A percentile compares a stretch with the other conserved stretches of the same genome.
Conservation (phyloP, 37 sponge, comb jelly and placozoan genomes). For the Theonella swinhoei region DNA sequence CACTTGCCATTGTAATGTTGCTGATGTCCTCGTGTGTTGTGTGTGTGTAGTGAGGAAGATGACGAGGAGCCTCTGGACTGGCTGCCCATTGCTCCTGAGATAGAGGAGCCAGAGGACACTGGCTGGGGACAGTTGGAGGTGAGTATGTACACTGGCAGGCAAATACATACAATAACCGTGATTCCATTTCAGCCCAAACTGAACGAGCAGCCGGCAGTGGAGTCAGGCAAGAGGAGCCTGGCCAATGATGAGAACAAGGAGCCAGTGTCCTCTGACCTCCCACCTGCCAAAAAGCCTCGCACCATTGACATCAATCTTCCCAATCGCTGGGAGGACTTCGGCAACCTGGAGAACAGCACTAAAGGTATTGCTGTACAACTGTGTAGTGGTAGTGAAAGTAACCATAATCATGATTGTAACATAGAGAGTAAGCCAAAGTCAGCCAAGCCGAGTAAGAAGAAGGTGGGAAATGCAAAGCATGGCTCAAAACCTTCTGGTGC, state of each 20-base stretch:
- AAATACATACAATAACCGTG: background rate
- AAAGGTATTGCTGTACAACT: constrained; percentile 25
- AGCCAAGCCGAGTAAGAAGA: background rate
- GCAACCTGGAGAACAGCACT: background rate
- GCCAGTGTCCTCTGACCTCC: background rate
- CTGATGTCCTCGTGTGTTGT: background rate
- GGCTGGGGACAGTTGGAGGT: constrained; percentile 98
- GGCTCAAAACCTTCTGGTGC: background rate
- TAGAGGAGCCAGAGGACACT: constrained; percentile 97
- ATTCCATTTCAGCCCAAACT: constrained; percentile 27
- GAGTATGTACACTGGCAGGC: constrained; percentile 4
- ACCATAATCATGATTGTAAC: too few species aligned
- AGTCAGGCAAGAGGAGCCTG: constrained; percentile 15
- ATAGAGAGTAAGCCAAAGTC: background rate
- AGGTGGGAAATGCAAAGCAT: background rate
- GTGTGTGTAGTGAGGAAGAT: constrained; percentile 70
- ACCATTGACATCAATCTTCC: constrained; percentile 42
- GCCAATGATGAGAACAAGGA: constrained; percentile 22
- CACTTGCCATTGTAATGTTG: too few species aligned
- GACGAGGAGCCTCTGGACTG: constrained; percentile 80
- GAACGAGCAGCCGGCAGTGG: constrained; percentile 39
- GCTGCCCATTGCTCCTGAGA: constrained; percentile 93
- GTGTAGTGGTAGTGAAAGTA: too few species aligned
- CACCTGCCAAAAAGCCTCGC: constrained; percentile 27
- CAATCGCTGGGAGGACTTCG: background rate